Evolutionary conservation across 1,140 invertebrate species (phyloP).

Genomic region (Trichonephila inaurata): DNA sequence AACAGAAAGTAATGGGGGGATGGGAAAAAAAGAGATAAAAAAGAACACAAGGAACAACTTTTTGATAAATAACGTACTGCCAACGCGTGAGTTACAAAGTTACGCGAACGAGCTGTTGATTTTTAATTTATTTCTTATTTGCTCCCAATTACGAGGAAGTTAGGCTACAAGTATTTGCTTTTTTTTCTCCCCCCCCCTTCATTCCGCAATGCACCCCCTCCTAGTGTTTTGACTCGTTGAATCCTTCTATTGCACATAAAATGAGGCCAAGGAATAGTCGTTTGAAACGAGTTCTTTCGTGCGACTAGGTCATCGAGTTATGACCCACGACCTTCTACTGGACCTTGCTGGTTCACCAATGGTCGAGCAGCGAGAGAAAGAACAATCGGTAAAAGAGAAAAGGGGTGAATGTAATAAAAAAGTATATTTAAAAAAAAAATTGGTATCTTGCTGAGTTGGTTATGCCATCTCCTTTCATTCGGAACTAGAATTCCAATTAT

Average conservation of each 20-base stretch:
- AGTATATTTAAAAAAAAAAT: neutral
- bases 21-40: slow-evolving; percentile 9
- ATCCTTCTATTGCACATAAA: neutral
- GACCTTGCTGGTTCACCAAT: slow-evolving; percentile 27
- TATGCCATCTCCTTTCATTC: slow-evolving; percentile 11
- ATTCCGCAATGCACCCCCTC: neutral
- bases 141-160: slow-evolving; percentile 40
- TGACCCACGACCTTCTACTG: slow-evolving; percentile 38
- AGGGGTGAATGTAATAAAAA: neutral
- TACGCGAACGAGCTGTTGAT: slow-evolving; percentile 43
- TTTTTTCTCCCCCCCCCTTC: neutral
- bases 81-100: slow-evolving; percentile 27
- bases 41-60: slow-evolving; percentile 36
- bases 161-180: neutral
- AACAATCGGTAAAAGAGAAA: neutral
- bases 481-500: slow-evolving; percentile 22
- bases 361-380: neutral
- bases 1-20: neutral
- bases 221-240: neutral
- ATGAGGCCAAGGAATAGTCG: slow-evolving; percentile 37
- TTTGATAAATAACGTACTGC: slow-evolving; percentile 34
- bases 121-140: slow-evolving; percentile 48
- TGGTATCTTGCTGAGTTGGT: neutral
- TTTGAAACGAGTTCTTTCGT: neutral
- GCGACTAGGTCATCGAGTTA: slow-evolving; percentile 11